A percentile compares a stretch with the other conserved stretches of the same genome.
phyloP scores from a whole-genome alignment of 2,888 invertebrate genomes.

The Lepidochitona cinerea region DNA sequence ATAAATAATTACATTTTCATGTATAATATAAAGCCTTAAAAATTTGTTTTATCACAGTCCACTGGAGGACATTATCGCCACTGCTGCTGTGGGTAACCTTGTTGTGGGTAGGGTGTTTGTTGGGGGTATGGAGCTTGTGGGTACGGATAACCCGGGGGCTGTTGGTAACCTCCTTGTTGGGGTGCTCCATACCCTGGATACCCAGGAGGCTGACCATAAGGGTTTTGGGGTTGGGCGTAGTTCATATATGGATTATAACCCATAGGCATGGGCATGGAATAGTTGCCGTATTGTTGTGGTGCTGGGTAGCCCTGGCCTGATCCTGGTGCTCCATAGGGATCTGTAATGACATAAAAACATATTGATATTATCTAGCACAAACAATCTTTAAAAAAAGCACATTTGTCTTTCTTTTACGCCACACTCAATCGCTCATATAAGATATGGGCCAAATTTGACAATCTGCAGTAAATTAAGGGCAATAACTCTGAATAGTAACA shows the following conservation, averaged over 20 bases:
- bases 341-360: neutral
- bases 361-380: no score
- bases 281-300: neutral
- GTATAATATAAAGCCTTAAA: no score
- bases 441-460: no score
- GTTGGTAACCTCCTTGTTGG: neutral
- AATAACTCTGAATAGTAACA: no score
- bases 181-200: neutral
- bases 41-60: no score
- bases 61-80: no score
- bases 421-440: no score
- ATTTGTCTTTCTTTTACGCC: no score
- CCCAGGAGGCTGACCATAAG: neutral
- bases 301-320: neutral
- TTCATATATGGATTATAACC: neutral
- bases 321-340: neutral
- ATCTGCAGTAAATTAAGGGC: no score
- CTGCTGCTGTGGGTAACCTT: slow-evolving; percentile 2
- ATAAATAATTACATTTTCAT: no score
- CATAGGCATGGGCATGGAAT: neutral
- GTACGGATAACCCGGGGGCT: neutral
- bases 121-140: slow-evolving; percentile 1
- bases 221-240: neutral
- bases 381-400: no score
- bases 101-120: neutral